phyloP scores from a whole-genome alignment of 2,113 vertebrate genomes.

The Podarcis muralis region DNA sequence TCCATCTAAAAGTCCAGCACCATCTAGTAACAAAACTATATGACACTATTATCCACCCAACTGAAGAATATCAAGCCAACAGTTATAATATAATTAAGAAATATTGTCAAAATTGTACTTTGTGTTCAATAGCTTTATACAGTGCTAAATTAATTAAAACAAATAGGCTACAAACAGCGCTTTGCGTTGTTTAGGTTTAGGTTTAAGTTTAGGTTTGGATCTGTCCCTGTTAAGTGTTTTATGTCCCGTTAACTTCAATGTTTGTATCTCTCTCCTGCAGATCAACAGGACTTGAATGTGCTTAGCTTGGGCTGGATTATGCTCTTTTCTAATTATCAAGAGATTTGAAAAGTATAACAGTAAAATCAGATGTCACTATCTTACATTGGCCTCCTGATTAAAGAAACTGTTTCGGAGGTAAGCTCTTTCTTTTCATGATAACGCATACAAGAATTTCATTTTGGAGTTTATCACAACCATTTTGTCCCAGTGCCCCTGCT shows the following conservation, averaged over 20 bases:
- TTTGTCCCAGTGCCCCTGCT: constrained; percentile 66
- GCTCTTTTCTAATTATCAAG: background rate
- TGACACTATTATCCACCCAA: background rate
- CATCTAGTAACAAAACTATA: background rate
- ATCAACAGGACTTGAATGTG: background rate
- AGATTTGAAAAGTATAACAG: background rate
- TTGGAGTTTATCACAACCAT: constrained; percentile 61
- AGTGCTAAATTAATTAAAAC: background rate
- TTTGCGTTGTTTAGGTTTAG: fast-evolving
- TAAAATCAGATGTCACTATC: background rate
- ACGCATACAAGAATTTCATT: constrained; percentile 48
- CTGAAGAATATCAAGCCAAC: background rate
- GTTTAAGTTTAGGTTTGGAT: no score
- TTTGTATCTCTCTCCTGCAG: background rate
- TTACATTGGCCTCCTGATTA: constrained; percentile 21
- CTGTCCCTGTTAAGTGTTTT: background rate
- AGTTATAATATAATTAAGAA: background rate
- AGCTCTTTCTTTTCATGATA: constrained; percentile 1
- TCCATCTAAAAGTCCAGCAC: background rate
- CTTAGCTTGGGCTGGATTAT: background rate
- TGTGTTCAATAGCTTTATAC: background rate
- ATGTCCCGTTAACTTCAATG: background rate
- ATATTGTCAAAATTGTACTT: background rate
- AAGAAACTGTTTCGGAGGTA: background rate
- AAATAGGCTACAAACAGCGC: background rate